Evolutionary conservation across 1,140 invertebrate genomes (phyloP).

Genomic region (Coenobita brevimanus): DNA sequence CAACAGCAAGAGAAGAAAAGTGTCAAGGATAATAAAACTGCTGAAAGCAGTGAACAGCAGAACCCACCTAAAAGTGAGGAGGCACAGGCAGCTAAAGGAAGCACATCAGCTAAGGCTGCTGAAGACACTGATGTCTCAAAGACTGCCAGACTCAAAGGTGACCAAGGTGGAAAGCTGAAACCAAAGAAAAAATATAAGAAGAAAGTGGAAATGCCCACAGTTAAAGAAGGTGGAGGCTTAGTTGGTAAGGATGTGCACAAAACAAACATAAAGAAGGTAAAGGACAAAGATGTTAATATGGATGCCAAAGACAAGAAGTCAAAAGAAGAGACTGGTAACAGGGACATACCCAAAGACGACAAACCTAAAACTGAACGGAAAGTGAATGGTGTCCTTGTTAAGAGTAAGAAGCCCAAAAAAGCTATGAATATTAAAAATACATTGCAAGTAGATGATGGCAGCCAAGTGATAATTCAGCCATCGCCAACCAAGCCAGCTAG

Average conservation of each 20-base stretch:
- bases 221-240: not conserved
- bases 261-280: not conserved
- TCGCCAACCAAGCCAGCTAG: not conserved
- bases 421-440: not conserved
- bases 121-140: constrained; percentile 6
- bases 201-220: not conserved
- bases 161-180: not conserved
- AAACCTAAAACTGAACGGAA: not conserved
- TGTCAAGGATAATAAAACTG: constrained; percentile 15
- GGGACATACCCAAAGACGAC: not conserved
- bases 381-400: constrained; percentile 22
- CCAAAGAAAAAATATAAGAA: constrained; percentile 17
- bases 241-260: not conserved
- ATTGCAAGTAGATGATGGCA: not conserved
- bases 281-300: not conserved
- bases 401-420: constrained; percentile 28
- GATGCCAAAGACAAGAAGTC: not conserved
- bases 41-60: not conserved
- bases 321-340: not conserved
- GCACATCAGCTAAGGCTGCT: not conserved
- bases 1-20: not conserved
- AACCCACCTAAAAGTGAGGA: not conserved
- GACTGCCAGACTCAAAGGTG: not conserved
- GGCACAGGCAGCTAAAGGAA: not conserved
- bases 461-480: not conserved